A percentile compares a stretch with the other conserved stretches of the same genome.
These are phyloP conservation scores for Eubasilissa splendida DNA, from an alignment of 2,888 invertebrate species.

Conservation along the genomic window DNA sequence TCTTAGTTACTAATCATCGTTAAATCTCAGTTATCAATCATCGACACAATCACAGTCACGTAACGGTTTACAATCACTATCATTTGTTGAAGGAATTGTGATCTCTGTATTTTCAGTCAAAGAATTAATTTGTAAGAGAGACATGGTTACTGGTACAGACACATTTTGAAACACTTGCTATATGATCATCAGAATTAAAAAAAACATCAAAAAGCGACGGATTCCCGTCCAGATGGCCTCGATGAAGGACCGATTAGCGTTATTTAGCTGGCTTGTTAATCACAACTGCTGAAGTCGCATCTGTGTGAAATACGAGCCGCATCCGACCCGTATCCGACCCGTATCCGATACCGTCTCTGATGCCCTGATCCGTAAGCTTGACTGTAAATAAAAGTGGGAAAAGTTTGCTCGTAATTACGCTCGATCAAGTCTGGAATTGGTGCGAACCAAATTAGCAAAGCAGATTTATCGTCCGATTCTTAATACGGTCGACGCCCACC, in stretches of 20 bases:
- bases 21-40: too few species aligned
- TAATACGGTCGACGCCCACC: constrained; percentile 51
- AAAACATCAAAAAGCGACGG: not conserved
- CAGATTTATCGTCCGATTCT: constrained; percentile 48
- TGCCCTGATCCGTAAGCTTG: not conserved
- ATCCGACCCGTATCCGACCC: not conserved
- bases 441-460: constrained; percentile 51
- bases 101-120: too few species aligned
- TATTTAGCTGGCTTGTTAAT: constrained; percentile 25
- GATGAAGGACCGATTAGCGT: not conserved
- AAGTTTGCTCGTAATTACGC: constrained; percentile 33
- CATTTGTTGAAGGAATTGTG: not conserved
- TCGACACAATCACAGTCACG: too few species aligned
- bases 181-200: not conserved
- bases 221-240: constrained; percentile 16
- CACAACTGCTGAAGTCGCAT: constrained; percentile 7
- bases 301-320: constrained; percentile 19
- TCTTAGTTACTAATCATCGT: too few species aligned
- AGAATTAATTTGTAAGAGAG: too few species aligned
- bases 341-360: not conserved
- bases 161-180: too few species aligned
- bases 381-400: constrained; percentile 25
- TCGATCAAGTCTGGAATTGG: constrained; percentile 40
- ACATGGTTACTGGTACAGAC: too few species aligned
- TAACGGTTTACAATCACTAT: too few species aligned